phyloP scores from a whole-genome alignment of 1,140 invertebrate species.

The Harlomillsia oculata region DNA sequence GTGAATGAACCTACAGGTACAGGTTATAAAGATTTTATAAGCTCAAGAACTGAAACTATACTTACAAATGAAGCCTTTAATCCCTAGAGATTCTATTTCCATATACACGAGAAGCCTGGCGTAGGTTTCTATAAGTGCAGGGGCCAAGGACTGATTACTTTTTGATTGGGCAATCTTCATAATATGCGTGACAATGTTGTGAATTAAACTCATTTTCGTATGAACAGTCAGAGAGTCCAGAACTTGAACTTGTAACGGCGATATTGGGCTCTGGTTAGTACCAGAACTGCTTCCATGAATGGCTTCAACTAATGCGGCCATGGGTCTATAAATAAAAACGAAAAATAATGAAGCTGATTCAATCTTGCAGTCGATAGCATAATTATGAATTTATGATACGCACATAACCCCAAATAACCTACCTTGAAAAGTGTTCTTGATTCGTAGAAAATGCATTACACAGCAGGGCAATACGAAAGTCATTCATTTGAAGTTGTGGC shows the following conservation, averaged over 20 bases:
- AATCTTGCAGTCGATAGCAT: too few relatives aligned
- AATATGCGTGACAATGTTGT: constrained; percentile 80
- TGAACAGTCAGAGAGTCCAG: constrained; percentile 92
- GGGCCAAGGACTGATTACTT: constrained; percentile 67
- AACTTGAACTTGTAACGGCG: constrained; percentile 81
- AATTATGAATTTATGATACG: neutral
- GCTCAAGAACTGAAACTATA: constrained; percentile 35
- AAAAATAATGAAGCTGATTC: too few relatives aligned
- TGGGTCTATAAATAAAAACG: constrained; percentile 63
- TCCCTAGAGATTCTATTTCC: constrained; percentile 92
- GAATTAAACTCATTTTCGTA: constrained; percentile 95
- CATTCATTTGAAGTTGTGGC: constrained; percentile 28
- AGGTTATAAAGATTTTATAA: too few relatives aligned
- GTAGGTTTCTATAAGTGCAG: constrained; percentile 90
- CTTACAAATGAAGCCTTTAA: constrained; percentile 91
- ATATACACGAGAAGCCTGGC: constrained; percentile 85
- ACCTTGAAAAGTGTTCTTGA: constrained; percentile 62
- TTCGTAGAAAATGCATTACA: constrained; percentile 92
- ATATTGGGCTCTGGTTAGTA: constrained; percentile 53
- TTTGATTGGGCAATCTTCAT: constrained; percentile 80
- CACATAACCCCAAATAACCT: neutral
- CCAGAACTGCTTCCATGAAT: constrained; percentile 61
- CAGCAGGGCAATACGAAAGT: constrained; percentile 61
- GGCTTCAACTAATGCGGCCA: constrained; percentile 78
- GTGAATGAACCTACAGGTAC: neutral